Percentiles rank a stretch among this genome's conserved stretches.
Evolutionary conservation across 2,888 invertebrate genomes (phyloP).

Genomic region (Nemotelus pantherinus): DNA sequence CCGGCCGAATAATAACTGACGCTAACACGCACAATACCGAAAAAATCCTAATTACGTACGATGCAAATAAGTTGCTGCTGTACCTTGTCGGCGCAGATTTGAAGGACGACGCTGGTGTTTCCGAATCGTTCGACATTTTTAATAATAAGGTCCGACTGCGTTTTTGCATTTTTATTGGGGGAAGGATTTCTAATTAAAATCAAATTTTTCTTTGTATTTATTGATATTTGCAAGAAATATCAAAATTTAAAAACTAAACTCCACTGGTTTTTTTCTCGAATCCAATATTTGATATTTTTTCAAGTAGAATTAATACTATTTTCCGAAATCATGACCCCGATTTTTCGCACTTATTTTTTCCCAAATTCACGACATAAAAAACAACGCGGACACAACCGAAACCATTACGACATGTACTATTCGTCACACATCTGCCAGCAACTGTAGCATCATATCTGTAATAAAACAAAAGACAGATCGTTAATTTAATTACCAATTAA

Average conservation of each 20-base stretch:
- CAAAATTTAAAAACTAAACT: too few relatives aligned
- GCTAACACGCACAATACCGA: constrained; percentile 38
- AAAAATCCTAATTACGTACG: constrained; percentile 7
- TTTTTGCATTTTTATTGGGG: background rate
- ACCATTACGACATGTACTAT: too few relatives aligned
- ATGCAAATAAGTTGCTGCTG: background rate
- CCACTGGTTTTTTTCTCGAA: too few relatives aligned
- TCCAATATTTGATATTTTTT: too few relatives aligned
- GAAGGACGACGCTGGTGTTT: background rate
- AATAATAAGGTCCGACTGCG: background rate
- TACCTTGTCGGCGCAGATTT: constrained; percentile 32
- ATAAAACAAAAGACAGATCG: background rate
- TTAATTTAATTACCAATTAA: constrained; percentile 27
- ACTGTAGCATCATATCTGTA: background rate
- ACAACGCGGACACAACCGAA: too few relatives aligned
- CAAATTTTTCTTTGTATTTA: too few relatives aligned
- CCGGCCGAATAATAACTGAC: constrained; percentile 46
- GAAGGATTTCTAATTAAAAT: too few relatives aligned
- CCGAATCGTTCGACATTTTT: constrained; percentile 12
- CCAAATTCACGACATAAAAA: too few relatives aligned
- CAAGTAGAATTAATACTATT: too few relatives aligned
- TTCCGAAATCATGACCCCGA: too few relatives aligned
- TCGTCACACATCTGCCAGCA: background rate
- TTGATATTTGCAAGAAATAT: too few relatives aligned
- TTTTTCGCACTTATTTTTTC: too few relatives aligned